Evolutionary conservation across 2,888 invertebrate genomes (phyloP), one percentile per base, ranked within the genome.

Genomic region (Alitta virens): DNA sequence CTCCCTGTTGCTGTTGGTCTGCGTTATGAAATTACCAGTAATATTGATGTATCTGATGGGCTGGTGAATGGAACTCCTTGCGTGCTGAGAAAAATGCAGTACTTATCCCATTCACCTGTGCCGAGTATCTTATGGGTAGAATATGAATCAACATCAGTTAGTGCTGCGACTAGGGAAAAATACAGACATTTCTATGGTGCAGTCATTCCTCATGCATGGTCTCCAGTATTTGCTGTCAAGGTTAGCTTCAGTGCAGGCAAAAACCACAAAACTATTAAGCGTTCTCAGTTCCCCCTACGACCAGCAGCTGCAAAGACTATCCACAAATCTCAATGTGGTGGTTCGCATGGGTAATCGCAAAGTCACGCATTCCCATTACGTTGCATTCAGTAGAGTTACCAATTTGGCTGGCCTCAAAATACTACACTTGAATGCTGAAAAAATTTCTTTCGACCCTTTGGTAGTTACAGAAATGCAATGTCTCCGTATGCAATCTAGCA

Each of bases 251-350:
- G 33, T 9, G 21, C 18, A 3, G 40, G 40, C 14, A 25, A 16
- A 27, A 12, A 26, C 3, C n/a, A 26, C 27, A n/a, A 18, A 33
- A 16, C 53, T 21, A 38, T 55, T 12, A 26, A 12, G 7, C 27
- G 55, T 7, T 18, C 2, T 5, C 55, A 55, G 18, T 55, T 55
- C 38, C 55, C 55, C n/a, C 27, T 55, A 21, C 16, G 55, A 38
- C 55, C 55, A 3, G 55, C 55, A 9, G 18, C 55, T 16, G 55
- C 55, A 27, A 55, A 55, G 18, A 55, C 55, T 7, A 33, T 55
- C 7, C 55, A 55, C 21, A 26, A 27, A 16, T 25, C 33, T 38
- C 55, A 55, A 55, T 27, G 55, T 18, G 55, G 53, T 52, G 5
- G 49, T 49, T 7, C 18, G 16, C 23, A 49, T 49, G n/a, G 23